These are phyloP conservation scores for Drosophila athabasca DNA, from an alignment of 1,140 invertebrate species.

Conservation along the genomic window DNA sequence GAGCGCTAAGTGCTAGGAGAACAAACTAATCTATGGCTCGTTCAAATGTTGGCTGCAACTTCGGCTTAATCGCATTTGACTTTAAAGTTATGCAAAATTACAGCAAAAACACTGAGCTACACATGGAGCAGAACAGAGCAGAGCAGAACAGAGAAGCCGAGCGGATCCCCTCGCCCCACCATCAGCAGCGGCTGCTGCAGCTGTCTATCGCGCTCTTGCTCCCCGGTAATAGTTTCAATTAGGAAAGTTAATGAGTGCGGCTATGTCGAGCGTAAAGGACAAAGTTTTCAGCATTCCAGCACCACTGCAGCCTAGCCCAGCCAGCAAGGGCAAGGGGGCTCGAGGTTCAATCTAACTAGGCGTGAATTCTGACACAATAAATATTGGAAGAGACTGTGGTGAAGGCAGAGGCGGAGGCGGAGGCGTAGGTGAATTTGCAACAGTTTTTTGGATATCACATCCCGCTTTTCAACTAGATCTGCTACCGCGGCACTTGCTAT, in stretches of 20 bases:
- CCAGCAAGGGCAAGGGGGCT: not conserved
- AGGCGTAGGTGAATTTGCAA: not conserved
- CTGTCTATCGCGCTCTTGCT: conserved; percentile 7
- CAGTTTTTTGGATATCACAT: conserved; percentile 9
- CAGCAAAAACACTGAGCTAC: conserved; percentile 33
- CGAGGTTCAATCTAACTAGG: conserved; percentile 42
- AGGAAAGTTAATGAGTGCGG: conserved; percentile 71
- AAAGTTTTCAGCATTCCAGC: conserved; percentile 52
- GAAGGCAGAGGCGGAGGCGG: not conserved
- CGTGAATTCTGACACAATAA: conserved; percentile 75
- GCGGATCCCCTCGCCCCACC: no score
- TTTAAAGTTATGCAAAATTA: conserved; percentile 60
- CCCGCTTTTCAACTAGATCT: not conserved
- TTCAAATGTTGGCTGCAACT: conserved; percentile 26
- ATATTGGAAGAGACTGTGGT: conserved; percentile 43
- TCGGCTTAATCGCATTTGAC: conserved; percentile 60
- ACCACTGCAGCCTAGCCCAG: not conserved
- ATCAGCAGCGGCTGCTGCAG: no score
- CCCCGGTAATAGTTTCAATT: conserved; percentile 71
- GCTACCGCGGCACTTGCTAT: conserved; percentile 5
- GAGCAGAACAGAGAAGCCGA: no score
- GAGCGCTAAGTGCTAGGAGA: conserved; percentile 4
- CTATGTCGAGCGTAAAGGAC: conserved; percentile 64
- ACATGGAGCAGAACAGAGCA: not conserved
- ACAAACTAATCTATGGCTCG: conserved; percentile 30